A percentile compares a stretch with the other conserved stretches of the same genome.
These are phyloP conservation scores for Pollenia labialis DNA, from an alignment of 2,888 invertebrate species.

Conservation along the genomic window DNA sequence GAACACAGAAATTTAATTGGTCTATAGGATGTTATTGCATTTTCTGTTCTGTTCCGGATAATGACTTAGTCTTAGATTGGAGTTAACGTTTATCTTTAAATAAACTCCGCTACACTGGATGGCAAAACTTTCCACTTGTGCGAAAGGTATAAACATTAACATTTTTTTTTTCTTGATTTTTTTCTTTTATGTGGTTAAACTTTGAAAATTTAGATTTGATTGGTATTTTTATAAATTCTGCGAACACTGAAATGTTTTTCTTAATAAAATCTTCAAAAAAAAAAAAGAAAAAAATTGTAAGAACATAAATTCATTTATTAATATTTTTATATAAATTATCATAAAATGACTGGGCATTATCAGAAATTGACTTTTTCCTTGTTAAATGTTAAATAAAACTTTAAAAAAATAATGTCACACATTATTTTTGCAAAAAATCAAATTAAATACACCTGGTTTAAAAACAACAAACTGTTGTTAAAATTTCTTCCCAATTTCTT, in stretches of 20 bases:
- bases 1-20: too few relatives aligned
- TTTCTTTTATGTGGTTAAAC: background rate
- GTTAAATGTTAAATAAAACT: conserved; percentile 27
- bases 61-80: too few relatives aligned
- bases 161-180: too few relatives aligned
- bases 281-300: background rate
- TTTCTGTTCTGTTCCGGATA: too few relatives aligned
- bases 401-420: conserved; percentile 47
- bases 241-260: background rate
- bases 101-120: too few relatives aligned
- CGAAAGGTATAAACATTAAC: too few relatives aligned
- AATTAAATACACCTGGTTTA: conserved; percentile 64
- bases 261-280: background rate
- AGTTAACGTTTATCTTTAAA: too few relatives aligned
- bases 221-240: conserved; percentile 1
- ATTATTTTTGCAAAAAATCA: conserved; percentile 21
- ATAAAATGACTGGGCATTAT: conserved; percentile 69
- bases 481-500: background rate
- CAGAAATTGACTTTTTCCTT: conserved; percentile 44
- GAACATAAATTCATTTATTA: conserved; percentile 20
- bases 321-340: conserved; percentile 69
- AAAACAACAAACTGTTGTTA: conserved; percentile 1
- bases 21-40: too few relatives aligned
- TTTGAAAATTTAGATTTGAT: background rate
- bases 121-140: background rate